Evolutionary conservation across 2,797 vertebrate genomes (phyloP).

Genomic region (Garrulus glandarius): DNA sequence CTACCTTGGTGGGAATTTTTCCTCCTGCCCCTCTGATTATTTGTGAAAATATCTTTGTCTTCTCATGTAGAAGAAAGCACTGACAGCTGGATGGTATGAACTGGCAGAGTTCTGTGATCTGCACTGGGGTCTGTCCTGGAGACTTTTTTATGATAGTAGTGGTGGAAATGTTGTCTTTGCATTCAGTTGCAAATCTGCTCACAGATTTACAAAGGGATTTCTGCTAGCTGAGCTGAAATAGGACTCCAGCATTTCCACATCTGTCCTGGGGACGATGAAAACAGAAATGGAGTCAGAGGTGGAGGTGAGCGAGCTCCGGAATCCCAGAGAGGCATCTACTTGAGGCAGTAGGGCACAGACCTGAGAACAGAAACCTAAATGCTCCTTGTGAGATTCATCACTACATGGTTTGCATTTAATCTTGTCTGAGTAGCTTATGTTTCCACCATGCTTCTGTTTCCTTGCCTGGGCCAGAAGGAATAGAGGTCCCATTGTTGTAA

Average conservation of each 20-base stretch:
- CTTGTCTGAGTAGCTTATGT: not conserved
- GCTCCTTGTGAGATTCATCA: not conserved
- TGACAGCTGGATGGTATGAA: not conserved
- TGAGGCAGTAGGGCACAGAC: not conserved
- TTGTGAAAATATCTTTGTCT: not conserved
- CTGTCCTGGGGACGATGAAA: not conserved
- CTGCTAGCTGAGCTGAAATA: not conserved
- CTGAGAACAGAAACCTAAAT: not conserved
- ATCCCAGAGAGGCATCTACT: not conserved
- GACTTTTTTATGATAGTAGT: not conserved
- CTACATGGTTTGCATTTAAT: not conserved
- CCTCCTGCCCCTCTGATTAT: not conserved
- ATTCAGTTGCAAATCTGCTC: not conserved
- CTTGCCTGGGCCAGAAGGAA: constrained; percentile 32
- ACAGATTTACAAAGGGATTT: not conserved
- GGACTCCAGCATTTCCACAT: not conserved
- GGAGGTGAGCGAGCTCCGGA: not conserved
- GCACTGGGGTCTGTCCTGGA: not conserved
- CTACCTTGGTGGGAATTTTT: not conserved
- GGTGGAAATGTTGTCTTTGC: not conserved
- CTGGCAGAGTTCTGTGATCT: not conserved
- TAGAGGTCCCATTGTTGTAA: not conserved
- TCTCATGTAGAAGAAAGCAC: not conserved
- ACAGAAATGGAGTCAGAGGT: not conserved
- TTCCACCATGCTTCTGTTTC: constrained; percentile 54